A percentile compares a stretch with the other conserved stretches of the same genome.
Conservation (phyloP, 2,113 vertebrate species). For the Pseudolaguvia tuberculata region DNA sequence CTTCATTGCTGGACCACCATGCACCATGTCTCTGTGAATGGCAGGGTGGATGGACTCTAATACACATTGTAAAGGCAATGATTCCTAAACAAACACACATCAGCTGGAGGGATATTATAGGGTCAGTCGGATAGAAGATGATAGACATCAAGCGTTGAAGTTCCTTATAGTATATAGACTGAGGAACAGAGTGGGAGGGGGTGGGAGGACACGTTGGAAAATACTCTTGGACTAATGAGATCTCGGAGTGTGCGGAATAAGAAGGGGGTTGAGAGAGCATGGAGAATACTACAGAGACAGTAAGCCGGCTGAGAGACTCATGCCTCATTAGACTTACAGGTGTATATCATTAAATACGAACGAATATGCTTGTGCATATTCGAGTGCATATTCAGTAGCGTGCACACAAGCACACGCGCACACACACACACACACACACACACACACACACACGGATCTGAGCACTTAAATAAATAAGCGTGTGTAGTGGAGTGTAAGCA, state of each 20-base stretch:
- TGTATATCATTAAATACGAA: conserved; percentile 39
- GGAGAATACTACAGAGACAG: conserved; percentile 3
- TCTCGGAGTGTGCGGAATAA: conserved; percentile 1
- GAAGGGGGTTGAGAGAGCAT: background rate
- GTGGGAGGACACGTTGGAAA: background rate
- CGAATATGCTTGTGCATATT: conserved; percentile 4
- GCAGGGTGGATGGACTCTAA: conserved; percentile 7
- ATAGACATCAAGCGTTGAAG: background rate
- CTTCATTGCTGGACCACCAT: background rate
- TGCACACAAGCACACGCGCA: too few species aligned
- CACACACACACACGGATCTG: background rate
- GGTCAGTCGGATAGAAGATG: background rate
- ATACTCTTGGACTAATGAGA: background rate
- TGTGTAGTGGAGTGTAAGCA: conserved; percentile 11
- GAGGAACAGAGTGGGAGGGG: background rate
- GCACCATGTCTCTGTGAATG: background rate
- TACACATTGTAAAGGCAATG: background rate
- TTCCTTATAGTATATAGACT: background rate
- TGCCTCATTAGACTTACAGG: conserved; percentile 36
- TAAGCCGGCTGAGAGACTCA: conserved; percentile 12
- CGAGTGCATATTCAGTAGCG: too few species aligned
- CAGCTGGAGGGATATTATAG: conserved; percentile 26
- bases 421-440: conserved; percentile 15
- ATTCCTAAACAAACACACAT: conserved; percentile 34
- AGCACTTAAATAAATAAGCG: background rate